A percentile compares a stretch with the other conserved stretches of the same genome.
Conservation (phyloP, 2,888 invertebrate species). For the Eupithecia subumbrata region DNA sequence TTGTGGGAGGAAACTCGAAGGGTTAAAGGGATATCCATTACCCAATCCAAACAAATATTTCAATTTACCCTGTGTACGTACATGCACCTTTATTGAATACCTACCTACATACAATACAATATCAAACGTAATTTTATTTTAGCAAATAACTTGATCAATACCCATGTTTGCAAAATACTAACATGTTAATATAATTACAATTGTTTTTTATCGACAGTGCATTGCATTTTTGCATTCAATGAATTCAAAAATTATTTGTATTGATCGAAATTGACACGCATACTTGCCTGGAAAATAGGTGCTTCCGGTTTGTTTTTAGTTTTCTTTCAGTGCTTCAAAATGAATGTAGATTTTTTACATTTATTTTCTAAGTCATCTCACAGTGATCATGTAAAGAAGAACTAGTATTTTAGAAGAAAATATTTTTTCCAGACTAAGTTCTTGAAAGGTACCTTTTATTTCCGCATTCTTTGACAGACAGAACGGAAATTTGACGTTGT, state of each 20-base stretch:
- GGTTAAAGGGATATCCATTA: not conserved
- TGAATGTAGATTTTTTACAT: not conserved
- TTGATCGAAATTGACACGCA: constrained; percentile 11
- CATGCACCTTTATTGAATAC: not conserved
- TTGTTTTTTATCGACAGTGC: not conserved
- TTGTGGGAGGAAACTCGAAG: not conserved
- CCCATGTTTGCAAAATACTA: not conserved
- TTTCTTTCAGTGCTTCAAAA: not conserved
- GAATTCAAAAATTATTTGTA: not conserved
- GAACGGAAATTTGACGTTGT: constrained; percentile 53
- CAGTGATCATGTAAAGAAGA: not conserved
- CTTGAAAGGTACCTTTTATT: constrained; percentile 8
- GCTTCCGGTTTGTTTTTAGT: not conserved
- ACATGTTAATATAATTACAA: not conserved
- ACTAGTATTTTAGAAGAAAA: not conserved
- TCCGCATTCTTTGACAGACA: constrained; percentile 46
- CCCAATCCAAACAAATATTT: not conserved
- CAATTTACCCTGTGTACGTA: not conserved
- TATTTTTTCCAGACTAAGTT: not conserved
- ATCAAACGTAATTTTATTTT: not conserved
- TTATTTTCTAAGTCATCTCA: not conserved
- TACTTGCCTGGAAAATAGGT: not conserved
- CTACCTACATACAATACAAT: not conserved
- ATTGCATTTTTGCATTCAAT: not conserved
- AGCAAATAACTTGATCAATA: not conserved